Evolutionary conservation across 2,113 vertebrate species (phyloP).

Genomic region (Paracyprichromis sp.): DNA sequence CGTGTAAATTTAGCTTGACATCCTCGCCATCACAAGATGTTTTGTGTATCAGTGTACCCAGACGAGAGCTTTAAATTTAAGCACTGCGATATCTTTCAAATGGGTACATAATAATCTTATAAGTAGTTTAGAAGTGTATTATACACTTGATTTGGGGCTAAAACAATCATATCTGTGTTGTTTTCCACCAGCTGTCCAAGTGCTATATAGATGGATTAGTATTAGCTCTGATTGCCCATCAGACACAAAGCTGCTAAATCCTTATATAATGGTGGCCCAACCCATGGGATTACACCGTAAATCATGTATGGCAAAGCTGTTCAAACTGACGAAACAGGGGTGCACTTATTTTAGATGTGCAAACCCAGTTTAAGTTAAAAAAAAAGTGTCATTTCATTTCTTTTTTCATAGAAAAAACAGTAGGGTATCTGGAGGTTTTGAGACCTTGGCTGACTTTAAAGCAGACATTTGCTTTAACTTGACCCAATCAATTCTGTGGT

Average conservation of each 20-base stretch:
- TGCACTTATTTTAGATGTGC: background rate
- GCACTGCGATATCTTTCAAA: background rate
- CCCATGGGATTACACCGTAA: constrained; percentile 51
- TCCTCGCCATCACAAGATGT: background rate
- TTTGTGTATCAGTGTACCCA: background rate
- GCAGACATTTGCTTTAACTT: background rate
- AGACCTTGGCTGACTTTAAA: background rate
- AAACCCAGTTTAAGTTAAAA: background rate
- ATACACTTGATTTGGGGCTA: background rate
- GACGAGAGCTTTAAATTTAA: background rate
- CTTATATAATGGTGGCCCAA: constrained; percentile 53
- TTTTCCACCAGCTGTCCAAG: constrained; percentile 29
- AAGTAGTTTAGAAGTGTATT: background rate
- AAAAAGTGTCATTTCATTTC: background rate
- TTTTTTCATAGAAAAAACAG: background rate
- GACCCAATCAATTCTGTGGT: constrained; percentile 6
- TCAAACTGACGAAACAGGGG: constrained; percentile 29
- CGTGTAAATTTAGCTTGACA: background rate
- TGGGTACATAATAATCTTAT: background rate
- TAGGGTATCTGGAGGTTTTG: background rate
- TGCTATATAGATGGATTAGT: constrained; percentile 47
- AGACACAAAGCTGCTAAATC: constrained; percentile 59
- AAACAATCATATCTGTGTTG: background rate
- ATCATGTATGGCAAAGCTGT: constrained; percentile 51
- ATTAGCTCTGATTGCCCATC: constrained; percentile 54